Base-by-base conservation (phyloP, 1,140 invertebrate genomes). In the Tetranychus urticae region DNA sequence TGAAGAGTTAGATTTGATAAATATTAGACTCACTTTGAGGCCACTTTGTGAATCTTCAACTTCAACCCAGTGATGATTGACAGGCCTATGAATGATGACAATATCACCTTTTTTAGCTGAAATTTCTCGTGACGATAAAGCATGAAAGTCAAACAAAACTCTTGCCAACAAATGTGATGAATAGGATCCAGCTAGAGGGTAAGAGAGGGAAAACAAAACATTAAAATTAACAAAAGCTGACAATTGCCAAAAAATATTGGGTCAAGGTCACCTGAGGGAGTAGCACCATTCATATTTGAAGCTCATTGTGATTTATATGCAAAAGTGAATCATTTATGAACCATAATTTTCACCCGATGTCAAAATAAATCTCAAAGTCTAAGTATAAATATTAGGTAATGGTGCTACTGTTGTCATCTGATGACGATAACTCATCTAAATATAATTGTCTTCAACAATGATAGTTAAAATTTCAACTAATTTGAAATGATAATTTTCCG, bases 21-120 rank as follows among this genome's bases (percentile, higher is more conserved):
- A 8, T 2, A 34, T 56, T 56, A n/a, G 35, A 56, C 23, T 23
- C 58, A 63, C 62, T 39, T 64, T 56, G 45, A 64, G 46, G 13
- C 63, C 63, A 48, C 42, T 57, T 23, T 63, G n/a, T 3, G 23
- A 42, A 42, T 87, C 79, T 71, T 94, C 88, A 13, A 89, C 89
- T 74, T 94, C 89, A 68, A 86, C 88, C 89, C 89, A 94, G 71
- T 94, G 92, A 68, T 83, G 81, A 75, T 93, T 88, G 64, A 93
- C 82, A 72, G 88, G 83, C 63, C 86, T 78, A 64, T 84, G 78
- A 35, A 94, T 82, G 62, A 83, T 83, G 65, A 94, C 85, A 55
- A 90, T 77, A 71, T 93, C 88, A 62, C 88, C 88, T 74, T 88
- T 85, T 67, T 82, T 81, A 72, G 93, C 88, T 63, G 82, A 84